Conservation (phyloP, 2,113 vertebrate species). For the Eidolon helvum region DNA sequence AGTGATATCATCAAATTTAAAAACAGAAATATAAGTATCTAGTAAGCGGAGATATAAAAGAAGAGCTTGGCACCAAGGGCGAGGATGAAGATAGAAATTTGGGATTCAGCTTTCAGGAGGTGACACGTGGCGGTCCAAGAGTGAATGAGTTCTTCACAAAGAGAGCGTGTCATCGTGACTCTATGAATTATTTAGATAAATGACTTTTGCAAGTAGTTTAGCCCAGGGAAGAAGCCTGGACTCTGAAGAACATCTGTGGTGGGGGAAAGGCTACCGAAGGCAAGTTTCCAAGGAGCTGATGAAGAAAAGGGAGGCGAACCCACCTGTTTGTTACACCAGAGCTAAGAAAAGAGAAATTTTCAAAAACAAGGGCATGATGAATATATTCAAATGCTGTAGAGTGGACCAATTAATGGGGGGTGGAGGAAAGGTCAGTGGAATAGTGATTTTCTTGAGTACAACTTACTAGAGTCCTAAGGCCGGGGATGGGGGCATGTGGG, state of each 20-base stretch:
- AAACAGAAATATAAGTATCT: neutral
- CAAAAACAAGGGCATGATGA: neutral
- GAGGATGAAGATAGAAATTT: neutral
- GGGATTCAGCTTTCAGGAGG: neutral
- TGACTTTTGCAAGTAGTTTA: neutral
- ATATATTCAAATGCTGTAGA: neutral
- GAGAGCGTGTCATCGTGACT: neutral
- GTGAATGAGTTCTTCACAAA: neutral
- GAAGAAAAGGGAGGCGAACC: neutral
- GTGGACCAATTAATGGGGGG: neutral
- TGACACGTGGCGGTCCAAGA: neutral
- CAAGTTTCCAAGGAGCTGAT: neutral
- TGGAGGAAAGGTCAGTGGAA: neutral
- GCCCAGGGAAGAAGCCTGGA: neutral
- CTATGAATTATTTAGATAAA: neutral
- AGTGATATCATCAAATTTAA: neutral
- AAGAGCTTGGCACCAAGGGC: neutral
- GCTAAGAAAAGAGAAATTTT: neutral
- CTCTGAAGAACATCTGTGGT: neutral
- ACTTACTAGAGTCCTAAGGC: neutral
- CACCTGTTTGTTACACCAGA: neutral
- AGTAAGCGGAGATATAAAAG: neutral
- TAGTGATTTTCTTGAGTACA: neutral
- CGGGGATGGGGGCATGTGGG: neutral
- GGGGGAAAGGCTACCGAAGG: neutral